Evolutionary conservation across 2,888 invertebrate species (phyloP).

Genomic region (Cybosia mesomella): DNA sequence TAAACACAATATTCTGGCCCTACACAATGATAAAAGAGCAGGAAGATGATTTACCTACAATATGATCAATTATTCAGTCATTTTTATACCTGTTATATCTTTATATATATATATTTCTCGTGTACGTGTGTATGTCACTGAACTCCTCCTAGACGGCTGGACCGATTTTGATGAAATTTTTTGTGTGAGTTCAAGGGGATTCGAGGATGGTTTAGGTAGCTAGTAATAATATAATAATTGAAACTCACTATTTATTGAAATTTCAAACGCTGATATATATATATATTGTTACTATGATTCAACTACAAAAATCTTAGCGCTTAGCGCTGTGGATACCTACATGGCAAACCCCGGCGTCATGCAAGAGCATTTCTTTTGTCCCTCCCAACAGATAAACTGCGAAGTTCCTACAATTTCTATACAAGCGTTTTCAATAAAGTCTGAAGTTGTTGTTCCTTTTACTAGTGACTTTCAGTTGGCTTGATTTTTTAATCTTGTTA

Average conservation of each 20-base stretch:
- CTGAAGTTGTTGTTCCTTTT: constrained; percentile 28
- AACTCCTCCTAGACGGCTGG: too few species aligned
- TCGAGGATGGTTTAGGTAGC: too few species aligned
- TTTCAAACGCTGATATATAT: constrained; percentile 5
- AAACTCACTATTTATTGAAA: background rate
- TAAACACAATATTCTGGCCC: too few species aligned
- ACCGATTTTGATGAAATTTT: too few species aligned
- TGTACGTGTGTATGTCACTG: too few species aligned
- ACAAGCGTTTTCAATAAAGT: constrained; percentile 35
- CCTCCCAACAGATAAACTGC: constrained; percentile 43
- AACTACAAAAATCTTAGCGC: constrained; percentile 43
- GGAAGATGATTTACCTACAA: too few species aligned
- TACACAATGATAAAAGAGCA: too few species aligned
- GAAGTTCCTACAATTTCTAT: constrained; percentile 40
- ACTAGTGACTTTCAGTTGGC: background rate
- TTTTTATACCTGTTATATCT: too few species aligned
- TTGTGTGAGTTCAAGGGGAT: too few species aligned
- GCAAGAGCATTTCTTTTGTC: constrained; percentile 42
- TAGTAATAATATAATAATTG: too few species aligned
- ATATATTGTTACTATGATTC: constrained; percentile 38
- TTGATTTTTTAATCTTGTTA: background rate
- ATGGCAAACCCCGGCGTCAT: constrained; percentile 25
- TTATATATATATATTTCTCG: too few species aligned
- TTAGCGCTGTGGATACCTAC: constrained; percentile 39
- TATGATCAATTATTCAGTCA: too few species aligned